Base-by-base conservation (phyloP, 1,140 invertebrate species). In the Lamellibrachia luymesi region DNA sequence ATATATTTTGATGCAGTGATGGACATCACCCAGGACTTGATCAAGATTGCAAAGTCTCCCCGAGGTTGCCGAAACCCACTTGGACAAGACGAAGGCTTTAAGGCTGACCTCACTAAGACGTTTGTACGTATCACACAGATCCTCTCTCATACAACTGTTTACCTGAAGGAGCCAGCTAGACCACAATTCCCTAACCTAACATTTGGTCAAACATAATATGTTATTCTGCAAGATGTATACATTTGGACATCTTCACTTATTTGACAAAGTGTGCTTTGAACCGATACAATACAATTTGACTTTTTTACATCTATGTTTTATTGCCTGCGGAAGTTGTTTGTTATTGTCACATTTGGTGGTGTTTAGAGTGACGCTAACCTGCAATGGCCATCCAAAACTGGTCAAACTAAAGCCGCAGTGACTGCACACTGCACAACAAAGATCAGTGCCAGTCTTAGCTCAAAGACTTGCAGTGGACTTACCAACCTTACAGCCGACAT, bases 111-210 rank as follows among this genome's bases (percentile, higher is more conserved):
- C 6, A 80, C 64, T 80, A 10, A 80, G 13, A 80, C 64, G 64
- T 80, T 80, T 80, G 64, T 80, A 80, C 64, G 64, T 80, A 80
- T 80, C 64, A 80, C 64, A 80, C 64, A 80, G 64, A 80, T 22
- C 64, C 64, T 80, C 17, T 80, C 64, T 80, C 64, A 80, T 56
- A 56, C 52, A 13, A 56, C 6, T 56, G 13, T 13, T 56, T 56
- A 56, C 52, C 52, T 56, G 52, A 56, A 10, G 17, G 64, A 80
- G 25, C 13, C 13, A 17, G 64, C 64, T 17, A 80, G 5, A 80
- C 64, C 64, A 80, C 25, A 10, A 22, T 80, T 80, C 25, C 25
- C 6, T 13, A 56, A 56, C 17, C 64, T 80, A 80, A 80, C 64
- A 8, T 22, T 80, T 80, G 64, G 17, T 22, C 25, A 4, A 80